Percentiles rank a stretch among this genome's conserved stretches.
Conservation (phyloP, 2,888 invertebrate genomes). For the Drosophila colorata region DNA sequence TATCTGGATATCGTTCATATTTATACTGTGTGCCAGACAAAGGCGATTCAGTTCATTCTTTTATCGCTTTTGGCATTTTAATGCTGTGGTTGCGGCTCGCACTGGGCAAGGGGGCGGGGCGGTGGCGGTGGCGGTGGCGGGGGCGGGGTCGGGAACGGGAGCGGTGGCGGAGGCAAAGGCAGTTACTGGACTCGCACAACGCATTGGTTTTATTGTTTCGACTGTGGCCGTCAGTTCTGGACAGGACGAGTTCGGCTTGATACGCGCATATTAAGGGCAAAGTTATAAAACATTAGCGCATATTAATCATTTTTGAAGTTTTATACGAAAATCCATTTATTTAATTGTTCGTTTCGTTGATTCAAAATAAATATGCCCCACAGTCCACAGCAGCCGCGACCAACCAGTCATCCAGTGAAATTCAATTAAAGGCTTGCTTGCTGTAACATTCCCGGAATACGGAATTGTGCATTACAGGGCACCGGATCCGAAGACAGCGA, state of each 20-base stretch:
- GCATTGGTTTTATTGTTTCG: constrained; percentile 43
- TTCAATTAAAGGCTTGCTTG: constrained; percentile 70
- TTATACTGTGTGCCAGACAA: constrained; percentile 57
- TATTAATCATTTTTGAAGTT: constrained; percentile 74
- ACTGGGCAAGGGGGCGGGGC: neutral
- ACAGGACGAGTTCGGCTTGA: constrained; percentile 59
- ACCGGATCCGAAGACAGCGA: neutral
- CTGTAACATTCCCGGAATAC: constrained; percentile 62
- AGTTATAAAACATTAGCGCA: constrained; percentile 78
- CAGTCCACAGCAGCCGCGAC: constrained; percentile 2
- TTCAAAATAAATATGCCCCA: constrained; percentile 33
- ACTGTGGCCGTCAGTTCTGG: constrained; percentile 22
- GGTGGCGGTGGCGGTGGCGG: neutral
- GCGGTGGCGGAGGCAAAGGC: neutral
- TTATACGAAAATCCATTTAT: constrained; percentile 72
- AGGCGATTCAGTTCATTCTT: constrained; percentile 72
- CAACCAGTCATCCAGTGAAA: constrained; percentile 38
- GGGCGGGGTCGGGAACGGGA: no score
- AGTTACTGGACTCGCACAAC: constrained; percentile 12
- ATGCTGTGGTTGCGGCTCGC: constrained; percentile 46
- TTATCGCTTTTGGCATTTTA: constrained; percentile 80
- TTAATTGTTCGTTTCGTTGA: constrained; percentile 36
- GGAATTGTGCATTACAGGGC: constrained; percentile 38
- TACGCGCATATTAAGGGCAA: constrained; percentile 72
- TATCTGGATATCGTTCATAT: constrained; percentile 31